These are phyloP conservation scores for Sesamia inferens DNA, from an alignment of 2,888 invertebrate species.

Conservation along the genomic window DNA sequence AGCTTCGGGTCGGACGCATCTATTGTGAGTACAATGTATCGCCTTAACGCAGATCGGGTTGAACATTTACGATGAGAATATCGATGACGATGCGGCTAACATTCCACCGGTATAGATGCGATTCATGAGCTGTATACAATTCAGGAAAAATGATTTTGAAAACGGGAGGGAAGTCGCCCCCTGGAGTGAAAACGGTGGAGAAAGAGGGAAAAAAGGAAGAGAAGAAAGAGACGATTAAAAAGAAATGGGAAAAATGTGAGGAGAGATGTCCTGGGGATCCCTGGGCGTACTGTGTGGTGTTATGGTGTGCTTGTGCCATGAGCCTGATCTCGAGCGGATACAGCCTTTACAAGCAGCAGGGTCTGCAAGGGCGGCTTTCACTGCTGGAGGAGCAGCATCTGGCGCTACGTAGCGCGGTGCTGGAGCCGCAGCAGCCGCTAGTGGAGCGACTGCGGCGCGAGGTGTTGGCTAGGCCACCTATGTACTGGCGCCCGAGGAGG, in stretches of 20 bases:
- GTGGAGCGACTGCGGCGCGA: slow-evolving; percentile 90
- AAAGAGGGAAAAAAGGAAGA: slow-evolving; percentile 74
- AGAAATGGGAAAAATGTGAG: slow-evolving; percentile 82
- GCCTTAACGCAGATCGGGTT: slow-evolving; percentile 61
- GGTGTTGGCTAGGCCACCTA: slow-evolving; percentile 81
- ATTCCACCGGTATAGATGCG: slow-evolving; percentile 52
- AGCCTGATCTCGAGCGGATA: slow-evolving; percentile 91
- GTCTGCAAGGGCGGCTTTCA: slow-evolving; percentile 87
- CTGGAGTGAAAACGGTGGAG: slow-evolving; percentile 75
- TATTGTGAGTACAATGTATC: slow-evolving; percentile 73
- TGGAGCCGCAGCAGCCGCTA: slow-evolving; percentile 88
- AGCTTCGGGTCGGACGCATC: slow-evolving; percentile 65
- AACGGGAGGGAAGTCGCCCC: slow-evolving; percentile 82
- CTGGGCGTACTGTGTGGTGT: slow-evolving; percentile 87
- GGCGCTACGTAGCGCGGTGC: slow-evolving; percentile 86
- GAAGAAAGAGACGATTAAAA: slow-evolving; percentile 73
- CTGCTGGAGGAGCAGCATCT: slow-evolving; percentile 90
- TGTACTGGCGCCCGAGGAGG: slow-evolving; percentile 81
- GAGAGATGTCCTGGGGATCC: slow-evolving; percentile 82
- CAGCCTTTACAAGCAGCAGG: slow-evolving; percentile 90
- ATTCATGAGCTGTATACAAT: slow-evolving; percentile 69
- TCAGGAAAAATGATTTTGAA: slow-evolving; percentile 82
- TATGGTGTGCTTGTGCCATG: slow-evolving; percentile 92
- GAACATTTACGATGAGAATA: slow-evolving; percentile 59
- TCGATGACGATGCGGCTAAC: slow-evolving; percentile 63